Evolutionary conservation across 2,113 vertebrate genomes (phyloP).

Genomic region (Myiopsitta monachus): DNA sequence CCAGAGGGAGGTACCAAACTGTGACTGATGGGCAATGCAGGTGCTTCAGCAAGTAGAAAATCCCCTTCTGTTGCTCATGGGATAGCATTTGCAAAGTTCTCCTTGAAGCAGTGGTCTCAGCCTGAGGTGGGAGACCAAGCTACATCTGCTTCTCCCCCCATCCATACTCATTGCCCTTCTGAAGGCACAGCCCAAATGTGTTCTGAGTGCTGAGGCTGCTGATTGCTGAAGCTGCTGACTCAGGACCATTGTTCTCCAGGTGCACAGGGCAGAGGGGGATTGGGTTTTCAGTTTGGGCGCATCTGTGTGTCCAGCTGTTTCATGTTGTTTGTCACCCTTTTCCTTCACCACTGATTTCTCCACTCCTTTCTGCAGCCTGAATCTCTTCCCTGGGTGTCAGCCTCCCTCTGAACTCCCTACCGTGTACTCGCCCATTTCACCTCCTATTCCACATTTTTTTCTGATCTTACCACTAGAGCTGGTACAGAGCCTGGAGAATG

Average conservation of each 20-base stretch:
- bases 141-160: neutral
- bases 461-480: neutral
- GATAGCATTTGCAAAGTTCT: neutral
- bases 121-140: neutral
- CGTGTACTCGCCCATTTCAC: neutral
- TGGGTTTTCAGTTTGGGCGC: neutral
- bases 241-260: neutral
- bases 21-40: fast-evolving
- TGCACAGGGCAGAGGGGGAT: fast-evolving
- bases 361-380: neutral
- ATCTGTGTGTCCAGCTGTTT: neutral
- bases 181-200: neutral
- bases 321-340: neutral
- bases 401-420: neutral
- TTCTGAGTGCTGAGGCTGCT: neutral
- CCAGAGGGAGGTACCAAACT: neutral
- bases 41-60: neutral
- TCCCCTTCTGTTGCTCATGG: neutral
- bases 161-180: neutral
- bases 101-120: neutral
- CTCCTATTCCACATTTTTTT: neutral
- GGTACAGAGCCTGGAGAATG: neutral
- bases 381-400: neutral
- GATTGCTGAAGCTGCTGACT: neutral
- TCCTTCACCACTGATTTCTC: neutral